Base-by-base conservation (phyloP, 2,797 vertebrate genomes). In the Girardinus metallicus region DNA sequence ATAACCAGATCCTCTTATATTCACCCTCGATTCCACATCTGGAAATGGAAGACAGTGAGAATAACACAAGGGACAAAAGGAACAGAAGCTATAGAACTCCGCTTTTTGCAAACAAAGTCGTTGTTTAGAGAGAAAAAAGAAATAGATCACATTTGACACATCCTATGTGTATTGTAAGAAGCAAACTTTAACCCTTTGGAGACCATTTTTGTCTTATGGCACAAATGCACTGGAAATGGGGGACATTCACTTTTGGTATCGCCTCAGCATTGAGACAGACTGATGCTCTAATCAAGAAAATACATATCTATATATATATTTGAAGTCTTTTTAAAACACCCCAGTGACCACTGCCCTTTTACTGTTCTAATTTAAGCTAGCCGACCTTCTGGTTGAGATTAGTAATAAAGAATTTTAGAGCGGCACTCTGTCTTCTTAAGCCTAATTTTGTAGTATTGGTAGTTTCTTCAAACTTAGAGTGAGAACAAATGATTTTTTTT, bases 221-320 rank as follows among this genome's bases (percentile, higher is more conserved):
- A 82, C 89, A 92, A 90, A 91, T 71, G 88, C 89, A 88, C 92
- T 93, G 92, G 87, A 92, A 92, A 79, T 46, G 10, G 79, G 82
- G 31, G 74, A 73, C 11, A 36, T 85, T 77, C 80, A 53, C 78
- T 49, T 49, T 77, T 76, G 31, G 76, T 71, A 26, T 41, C 18
- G 5, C 11, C 55, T 55, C 51, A 31, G n/a, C 8, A 66, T 68
- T 60, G 9, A 23, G 36, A 70, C 51, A 71, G 9, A 57, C 78
- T 26, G 2, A 70, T 34, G 57, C n/a, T 64, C 77, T 71, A 26
- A 9, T 68, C 66, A 62, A 57, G 39, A 51, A 51, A 18, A 49
- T 18, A 47, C 2, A 49, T 6, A 18, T 6, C 21, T 21, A 2
- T 44, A 15, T 6, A 43, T 23, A 34, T 44, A 47, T 75, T 71